Conservation (phyloP, 2,797 vertebrate genomes). For the Hirundo rustica region DNA sequence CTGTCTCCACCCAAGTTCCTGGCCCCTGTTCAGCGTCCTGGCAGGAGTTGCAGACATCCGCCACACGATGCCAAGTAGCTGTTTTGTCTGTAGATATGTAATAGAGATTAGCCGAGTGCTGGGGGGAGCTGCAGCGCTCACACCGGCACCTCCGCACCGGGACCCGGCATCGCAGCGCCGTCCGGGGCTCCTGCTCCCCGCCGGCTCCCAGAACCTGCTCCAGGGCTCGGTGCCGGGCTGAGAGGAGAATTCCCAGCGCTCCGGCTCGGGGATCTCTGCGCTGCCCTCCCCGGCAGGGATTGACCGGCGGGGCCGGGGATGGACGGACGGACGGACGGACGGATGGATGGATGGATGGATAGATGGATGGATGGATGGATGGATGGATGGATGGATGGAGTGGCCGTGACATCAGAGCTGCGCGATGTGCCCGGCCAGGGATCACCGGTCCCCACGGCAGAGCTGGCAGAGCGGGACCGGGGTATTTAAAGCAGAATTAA, state of each 20-base stretch:
- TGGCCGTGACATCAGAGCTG: background rate
- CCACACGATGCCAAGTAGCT: slow-evolving; percentile 58
- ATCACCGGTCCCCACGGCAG: background rate
- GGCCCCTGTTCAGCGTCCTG: slow-evolving; percentile 61
- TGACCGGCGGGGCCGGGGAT: background rate
- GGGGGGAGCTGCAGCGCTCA: slow-evolving; percentile 19
- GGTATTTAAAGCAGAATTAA: no score
- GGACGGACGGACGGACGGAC: background rate
- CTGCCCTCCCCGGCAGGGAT: background rate
- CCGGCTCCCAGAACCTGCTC: background rate
- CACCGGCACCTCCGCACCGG: slow-evolving; percentile 2
- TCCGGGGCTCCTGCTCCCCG: background rate
- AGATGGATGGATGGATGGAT: background rate
- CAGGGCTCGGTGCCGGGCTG: no score
- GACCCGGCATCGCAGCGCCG: background rate
- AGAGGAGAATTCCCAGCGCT: background rate
- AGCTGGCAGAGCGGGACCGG: no score
- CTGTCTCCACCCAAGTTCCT: slow-evolving; percentile 63
- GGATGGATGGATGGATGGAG: background rate
- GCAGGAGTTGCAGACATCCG: slow-evolving; percentile 70
- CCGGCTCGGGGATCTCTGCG: rapidly evolving
- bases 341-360: background rate
- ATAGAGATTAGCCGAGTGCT: slow-evolving; percentile 60
- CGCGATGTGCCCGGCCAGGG: background rate
- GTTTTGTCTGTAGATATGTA: slow-evolving; percentile 73